A percentile compares a stretch with the other conserved stretches of the same genome.
These are phyloP conservation scores for Hirtodrosophila trivittata DNA, from an alignment of 2,888 invertebrate species.

Conservation along the genomic window DNA sequence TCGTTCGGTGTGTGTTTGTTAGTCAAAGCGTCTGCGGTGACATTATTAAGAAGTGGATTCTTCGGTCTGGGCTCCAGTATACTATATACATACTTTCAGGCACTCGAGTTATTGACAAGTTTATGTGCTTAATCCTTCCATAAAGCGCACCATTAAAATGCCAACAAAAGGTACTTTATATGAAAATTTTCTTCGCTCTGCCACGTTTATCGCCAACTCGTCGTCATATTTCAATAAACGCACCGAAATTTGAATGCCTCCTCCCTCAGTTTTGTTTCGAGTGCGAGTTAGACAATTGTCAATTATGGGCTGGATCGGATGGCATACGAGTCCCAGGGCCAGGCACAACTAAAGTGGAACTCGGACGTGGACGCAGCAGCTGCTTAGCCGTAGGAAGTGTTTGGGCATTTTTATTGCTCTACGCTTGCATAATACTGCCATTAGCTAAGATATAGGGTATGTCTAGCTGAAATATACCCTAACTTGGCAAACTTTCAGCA, in stretches of 20 bases:
- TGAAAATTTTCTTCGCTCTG: slow-evolving; percentile 71
- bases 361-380: slow-evolving; percentile 7
- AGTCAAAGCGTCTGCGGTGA: slow-evolving; percentile 72
- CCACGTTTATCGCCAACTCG: slow-evolving; percentile 64
- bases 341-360: slow-evolving; percentile 5
- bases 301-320: slow-evolving; percentile 68
- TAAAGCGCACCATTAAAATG: slow-evolving; percentile 81
- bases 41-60: slow-evolving; percentile 69
- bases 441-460: neutral
- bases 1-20: slow-evolving; percentile 53
- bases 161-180: slow-evolving; percentile 81
- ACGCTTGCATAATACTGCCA: slow-evolving; percentile 63
- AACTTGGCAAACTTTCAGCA: too few species aligned
- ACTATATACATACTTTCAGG: slow-evolving; percentile 52
- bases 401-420: slow-evolving; percentile 80
- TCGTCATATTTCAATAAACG: slow-evolving; percentile 75
- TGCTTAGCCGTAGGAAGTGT: slow-evolving; percentile 40
- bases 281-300: slow-evolving; percentile 63
- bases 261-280: neutral
- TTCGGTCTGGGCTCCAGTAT: neutral
- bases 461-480: slow-evolving; percentile 3
- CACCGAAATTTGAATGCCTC: slow-evolving; percentile 74
- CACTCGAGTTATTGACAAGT: slow-evolving; percentile 81
- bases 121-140: slow-evolving; percentile 82
- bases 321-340: slow-evolving; percentile 45